Evolutionary conservation across 2,113 vertebrate species (phyloP).

Genomic region (Aleadryas rufinucha): DNA sequence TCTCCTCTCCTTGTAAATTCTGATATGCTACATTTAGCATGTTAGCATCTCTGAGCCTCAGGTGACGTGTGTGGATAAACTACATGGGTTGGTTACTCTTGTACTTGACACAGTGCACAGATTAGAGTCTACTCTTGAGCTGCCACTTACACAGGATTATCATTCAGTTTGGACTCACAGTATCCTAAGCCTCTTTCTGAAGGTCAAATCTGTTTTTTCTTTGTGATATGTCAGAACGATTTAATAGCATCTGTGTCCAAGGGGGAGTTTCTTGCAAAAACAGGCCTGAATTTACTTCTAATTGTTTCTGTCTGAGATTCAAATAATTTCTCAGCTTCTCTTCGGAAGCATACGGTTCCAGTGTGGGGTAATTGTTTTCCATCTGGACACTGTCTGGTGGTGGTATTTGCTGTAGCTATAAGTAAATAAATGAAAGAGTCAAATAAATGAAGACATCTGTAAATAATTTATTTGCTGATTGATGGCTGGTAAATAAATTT

Average conservation of each 20-base stretch:
- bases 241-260: not conserved
- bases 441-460: constrained; percentile 57
- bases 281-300: not conserved
- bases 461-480: constrained; percentile 63
- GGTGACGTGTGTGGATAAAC: not conserved
- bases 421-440: constrained; percentile 60
- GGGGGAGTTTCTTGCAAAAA: not conserved
- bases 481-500: constrained; percentile 49
- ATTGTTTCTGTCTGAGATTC: not conserved
- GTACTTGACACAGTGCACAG: constrained; percentile 3
- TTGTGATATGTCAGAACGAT: not conserved
- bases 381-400: constrained; percentile 55
- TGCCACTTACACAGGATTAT: constrained; percentile 17
- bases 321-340: constrained; percentile 18
- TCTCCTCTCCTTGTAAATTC: not conserved
- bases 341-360: constrained; percentile 21
- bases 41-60: not conserved
- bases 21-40: not conserved
- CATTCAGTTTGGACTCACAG: not conserved
- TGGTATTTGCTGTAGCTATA: constrained; percentile 52
- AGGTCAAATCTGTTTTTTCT: not conserved
- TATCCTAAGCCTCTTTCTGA: not conserved
- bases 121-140: not conserved
- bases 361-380: constrained; percentile 50
- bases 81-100: not conserved